Percentiles rank a stretch among this genome's conserved stretches.
Conservation (phyloP, 2,888 invertebrate species). For the Melikaiella ostensackeni region DNA sequence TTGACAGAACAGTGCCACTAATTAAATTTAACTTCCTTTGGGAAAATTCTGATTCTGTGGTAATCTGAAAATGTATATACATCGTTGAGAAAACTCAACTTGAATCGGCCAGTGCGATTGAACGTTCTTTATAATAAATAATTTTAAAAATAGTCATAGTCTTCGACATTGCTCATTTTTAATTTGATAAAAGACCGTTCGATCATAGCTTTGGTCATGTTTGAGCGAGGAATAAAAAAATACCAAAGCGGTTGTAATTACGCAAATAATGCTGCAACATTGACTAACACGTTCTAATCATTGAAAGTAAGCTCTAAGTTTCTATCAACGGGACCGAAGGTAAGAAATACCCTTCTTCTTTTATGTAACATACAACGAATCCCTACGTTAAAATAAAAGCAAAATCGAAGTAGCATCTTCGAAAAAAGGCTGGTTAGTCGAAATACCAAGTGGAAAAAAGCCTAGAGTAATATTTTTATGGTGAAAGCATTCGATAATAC, state of each 20-base stretch:
- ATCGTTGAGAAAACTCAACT: background rate
- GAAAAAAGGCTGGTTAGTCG: slow-evolving; percentile 31
- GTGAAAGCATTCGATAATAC: slow-evolving; percentile 19
- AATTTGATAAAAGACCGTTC: slow-evolving; percentile 19
- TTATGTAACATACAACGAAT: slow-evolving; percentile 22
- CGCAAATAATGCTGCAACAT: slow-evolving; percentile 9
- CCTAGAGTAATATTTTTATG: slow-evolving; percentile 15
- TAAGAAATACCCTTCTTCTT: slow-evolving; percentile 14
- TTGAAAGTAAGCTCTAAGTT: slow-evolving; percentile 30
- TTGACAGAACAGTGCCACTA: background rate
- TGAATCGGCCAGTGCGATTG: background rate
- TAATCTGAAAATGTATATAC: background rate
- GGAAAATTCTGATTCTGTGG: background rate
- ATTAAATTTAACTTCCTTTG: background rate
- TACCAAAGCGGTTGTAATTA: slow-evolving; percentile 29
- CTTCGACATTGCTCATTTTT: slow-evolving; percentile 29
- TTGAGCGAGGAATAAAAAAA: slow-evolving; percentile 25
- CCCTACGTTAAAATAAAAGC: background rate
- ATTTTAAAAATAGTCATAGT: slow-evolving; percentile 18
- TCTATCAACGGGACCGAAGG: slow-evolving; percentile 37
- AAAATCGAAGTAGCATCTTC: background rate
- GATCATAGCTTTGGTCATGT: slow-evolving; percentile 29
- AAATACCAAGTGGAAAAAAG: slow-evolving; percentile 7
- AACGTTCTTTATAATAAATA: slow-evolving; percentile 1
- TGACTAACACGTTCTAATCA: slow-evolving; percentile 31